These are phyloP conservation scores for Aptenodytes forsteri DNA, from an alignment of 2,113 vertebrate genomes.

Conservation along the genomic window DNA sequence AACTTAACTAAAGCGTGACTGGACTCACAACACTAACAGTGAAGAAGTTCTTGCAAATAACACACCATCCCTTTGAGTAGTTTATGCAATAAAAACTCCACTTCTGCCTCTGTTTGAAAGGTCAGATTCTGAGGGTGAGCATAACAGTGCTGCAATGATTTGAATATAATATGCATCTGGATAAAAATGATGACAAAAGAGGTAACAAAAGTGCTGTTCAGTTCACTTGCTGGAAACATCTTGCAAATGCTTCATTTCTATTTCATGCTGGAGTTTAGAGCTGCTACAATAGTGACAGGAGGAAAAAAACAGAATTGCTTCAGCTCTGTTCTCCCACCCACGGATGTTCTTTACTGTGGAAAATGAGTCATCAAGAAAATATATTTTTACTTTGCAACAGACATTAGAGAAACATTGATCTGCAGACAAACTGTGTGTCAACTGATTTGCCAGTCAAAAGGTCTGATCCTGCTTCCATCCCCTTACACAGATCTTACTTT, in stretches of 20 bases:
- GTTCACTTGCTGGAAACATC: slow-evolving; percentile 6
- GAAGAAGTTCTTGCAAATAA: neutral
- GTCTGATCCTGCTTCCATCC: neutral
- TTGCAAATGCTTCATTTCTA: neutral
- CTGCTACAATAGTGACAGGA: slow-evolving; percentile 35
- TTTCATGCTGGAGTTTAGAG: slow-evolving; percentile 8
- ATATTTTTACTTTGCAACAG: slow-evolving; percentile 55
- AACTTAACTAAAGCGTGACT: neutral
- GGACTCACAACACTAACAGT: neutral
- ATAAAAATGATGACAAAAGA: neutral
- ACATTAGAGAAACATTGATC: slow-evolving; percentile 9
- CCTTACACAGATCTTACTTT: neutral
- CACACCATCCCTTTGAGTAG: neutral
- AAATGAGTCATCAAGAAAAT: slow-evolving; percentile 58
- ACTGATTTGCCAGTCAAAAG: neutral
- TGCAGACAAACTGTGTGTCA: neutral
- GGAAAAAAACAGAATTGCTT: slow-evolving; percentile 39
- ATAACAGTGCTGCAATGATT: neutral
- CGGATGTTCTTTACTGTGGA: slow-evolving; percentile 24
- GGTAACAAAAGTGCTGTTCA: neutral
- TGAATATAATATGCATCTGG: neutral
- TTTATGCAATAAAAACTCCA: neutral
- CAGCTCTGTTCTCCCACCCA: slow-evolving; percentile 44
- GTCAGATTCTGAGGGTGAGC: neutral
- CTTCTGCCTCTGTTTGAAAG: neutral